Base-by-base conservation (phyloP, 2,797 vertebrate species). In the Distichodus sexfasciatus region DNA sequence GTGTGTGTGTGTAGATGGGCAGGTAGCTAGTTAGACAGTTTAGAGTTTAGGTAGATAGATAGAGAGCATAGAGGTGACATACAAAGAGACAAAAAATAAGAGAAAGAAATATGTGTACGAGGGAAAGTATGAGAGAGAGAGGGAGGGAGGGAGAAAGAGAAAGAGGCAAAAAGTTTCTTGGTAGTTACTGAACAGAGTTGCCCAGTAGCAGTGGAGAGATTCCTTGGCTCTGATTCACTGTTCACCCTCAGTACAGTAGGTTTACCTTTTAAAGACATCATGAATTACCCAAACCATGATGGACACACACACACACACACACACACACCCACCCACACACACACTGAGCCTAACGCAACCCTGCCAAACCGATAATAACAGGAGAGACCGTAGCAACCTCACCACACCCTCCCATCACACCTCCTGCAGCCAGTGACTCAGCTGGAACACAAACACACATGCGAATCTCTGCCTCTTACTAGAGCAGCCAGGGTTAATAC, bases 181-280 rank as follows among this genome's bases (percentile, higher is more conserved):
- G 38, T 15, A 63, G 21, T 75, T 41, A 41, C 62, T 44, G 36
- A 53, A 26, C 26, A 61, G 47, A 74, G 68, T 71, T 74, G 40
- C 55, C 59, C 65, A 54, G 71, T 78, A 79, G 77, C 68, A 66
- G 69, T 51, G 23, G 14, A 59, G 46, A 74, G 71, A 81, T 84
- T 84, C 61, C 76, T 87, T 76, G 55, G 41, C 21, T 67, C 57
- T 79, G 61, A 78, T 78, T 82, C 61, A 80, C 71, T 77, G 63
- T 59, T 78, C 41, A 72, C 54, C 61, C 38, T 31, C 50, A 44
- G 33, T 28, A 76, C 74, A 58, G 71, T 58, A 69, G 60, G 29
- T 47, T 76, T 80, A 84, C 79, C 83, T 85, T 88, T 87, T 88
- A 84, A 86, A 87, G 85, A 41, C 79, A 75, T 75, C 57, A 78